A percentile compares a stretch with the other conserved stretches of the same genome.
Conservation (phyloP, 2,113 vertebrate genomes). For the Ctenomys sociabilis region DNA sequence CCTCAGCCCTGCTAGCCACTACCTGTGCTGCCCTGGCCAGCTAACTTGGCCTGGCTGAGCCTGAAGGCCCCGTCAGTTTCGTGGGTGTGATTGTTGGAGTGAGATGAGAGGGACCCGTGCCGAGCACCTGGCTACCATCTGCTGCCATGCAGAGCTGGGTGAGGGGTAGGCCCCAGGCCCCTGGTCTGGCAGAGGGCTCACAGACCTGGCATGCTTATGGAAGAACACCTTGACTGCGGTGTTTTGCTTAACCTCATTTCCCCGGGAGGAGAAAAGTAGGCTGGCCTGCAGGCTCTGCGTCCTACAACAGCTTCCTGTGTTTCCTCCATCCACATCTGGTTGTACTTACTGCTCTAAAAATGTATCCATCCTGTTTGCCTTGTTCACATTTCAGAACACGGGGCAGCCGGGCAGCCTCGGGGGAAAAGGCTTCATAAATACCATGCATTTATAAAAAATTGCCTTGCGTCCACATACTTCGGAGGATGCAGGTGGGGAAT, state of each 20-base stretch:
- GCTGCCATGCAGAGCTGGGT: neutral
- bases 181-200: neutral
- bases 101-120: neutral
- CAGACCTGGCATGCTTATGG: neutral
- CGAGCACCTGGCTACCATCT: neutral
- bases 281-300: neutral
- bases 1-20: neutral
- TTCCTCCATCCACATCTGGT: slow-evolving; percentile 68
- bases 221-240: slow-evolving; percentile 1
- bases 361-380: slow-evolving; percentile 59
- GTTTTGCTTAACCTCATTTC: slow-evolving; percentile 55
- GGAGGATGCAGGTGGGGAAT: neutral
- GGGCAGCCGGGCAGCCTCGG: neutral
- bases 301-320: slow-evolving; percentile 50
- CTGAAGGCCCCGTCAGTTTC: neutral
- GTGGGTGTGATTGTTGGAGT: neutral
- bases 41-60: neutral
- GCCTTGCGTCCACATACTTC: neutral
- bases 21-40: neutral
- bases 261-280: slow-evolving; percentile 20
- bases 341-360: slow-evolving; percentile 74
- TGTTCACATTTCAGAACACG: slow-evolving; percentile 61
- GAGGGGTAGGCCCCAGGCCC: neutral
- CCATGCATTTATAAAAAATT: slow-evolving; percentile 21
- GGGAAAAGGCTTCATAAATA: slow-evolving; percentile 35